Conservation (phyloP, 2,113 vertebrate genomes). For the Paracanthobrama guichenoti region DNA sequence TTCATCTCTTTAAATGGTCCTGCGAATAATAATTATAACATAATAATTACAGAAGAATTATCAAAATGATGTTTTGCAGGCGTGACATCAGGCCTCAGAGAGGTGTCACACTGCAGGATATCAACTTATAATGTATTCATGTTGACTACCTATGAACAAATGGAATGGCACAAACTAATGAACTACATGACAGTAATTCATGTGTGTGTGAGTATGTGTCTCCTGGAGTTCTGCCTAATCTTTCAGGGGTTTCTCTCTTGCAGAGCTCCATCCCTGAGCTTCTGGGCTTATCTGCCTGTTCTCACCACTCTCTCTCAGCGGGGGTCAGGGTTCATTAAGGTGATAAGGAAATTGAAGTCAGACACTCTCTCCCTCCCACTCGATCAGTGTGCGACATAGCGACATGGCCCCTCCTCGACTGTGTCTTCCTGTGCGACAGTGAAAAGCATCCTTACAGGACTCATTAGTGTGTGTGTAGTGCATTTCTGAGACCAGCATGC, state of each 20-base stretch:
- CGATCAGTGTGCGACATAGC: slow-evolving; percentile 39
- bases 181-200: slow-evolving; percentile 6
- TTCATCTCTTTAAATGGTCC: background rate
- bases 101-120: background rate
- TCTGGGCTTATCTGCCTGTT: slow-evolving; percentile 60
- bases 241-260: background rate
- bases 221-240: slow-evolving; percentile 12
- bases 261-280: slow-evolving; percentile 19
- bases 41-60: background rate
- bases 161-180: background rate
- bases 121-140: slow-evolving; percentile 20
- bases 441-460: slow-evolving; percentile 65
- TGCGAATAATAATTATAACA: background rate
- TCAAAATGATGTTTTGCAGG: background rate
- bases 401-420: slow-evolving; percentile 35
- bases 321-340: slow-evolving; percentile 68
- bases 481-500: background rate
- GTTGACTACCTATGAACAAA: background rate
- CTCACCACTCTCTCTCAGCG: background rate
- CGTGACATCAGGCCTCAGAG: no score
- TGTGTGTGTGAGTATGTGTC: background rate
- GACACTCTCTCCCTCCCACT: slow-evolving; percentile 54
- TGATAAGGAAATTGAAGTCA: slow-evolving; percentile 71
- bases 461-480: slow-evolving; percentile 45
- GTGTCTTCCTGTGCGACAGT: slow-evolving; percentile 59